phyloP scores from a whole-genome alignment of 2,113 vertebrate genomes.

The Calidris pugnax region DNA sequence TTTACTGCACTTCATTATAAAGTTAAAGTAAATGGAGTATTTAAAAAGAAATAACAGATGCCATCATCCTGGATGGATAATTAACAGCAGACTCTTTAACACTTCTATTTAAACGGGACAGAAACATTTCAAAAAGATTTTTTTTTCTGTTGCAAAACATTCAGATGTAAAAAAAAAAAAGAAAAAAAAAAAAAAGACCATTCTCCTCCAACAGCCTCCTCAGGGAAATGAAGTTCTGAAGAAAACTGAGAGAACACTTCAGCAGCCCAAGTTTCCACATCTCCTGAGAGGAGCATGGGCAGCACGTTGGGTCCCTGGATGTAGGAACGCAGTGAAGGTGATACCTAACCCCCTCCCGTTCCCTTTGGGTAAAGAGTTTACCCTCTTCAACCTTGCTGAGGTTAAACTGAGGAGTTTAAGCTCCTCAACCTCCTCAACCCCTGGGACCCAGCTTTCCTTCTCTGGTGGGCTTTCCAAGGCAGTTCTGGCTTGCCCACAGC shows the following conservation, averaged over 20 bases:
- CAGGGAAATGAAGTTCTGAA: not conserved
- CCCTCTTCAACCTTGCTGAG: not conserved
- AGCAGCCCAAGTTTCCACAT: not conserved
- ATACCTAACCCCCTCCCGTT: not conserved
- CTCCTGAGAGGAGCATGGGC: not conserved
- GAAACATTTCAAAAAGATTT: constrained; percentile 51
- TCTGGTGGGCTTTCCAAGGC: not conserved
- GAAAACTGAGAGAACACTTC: not conserved
- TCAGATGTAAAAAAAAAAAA: not conserved
- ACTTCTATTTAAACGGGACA: constrained; percentile 46
- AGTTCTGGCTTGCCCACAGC: not conserved
- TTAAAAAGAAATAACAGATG: constrained; percentile 67
- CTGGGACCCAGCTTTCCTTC: not conserved
- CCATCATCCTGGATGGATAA: constrained; percentile 57
- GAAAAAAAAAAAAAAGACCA: constrained; percentile 9
- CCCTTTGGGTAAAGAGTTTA: not conserved
- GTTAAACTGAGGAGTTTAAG: too few species aligned
- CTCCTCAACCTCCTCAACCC: not conserved
- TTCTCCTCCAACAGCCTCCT: constrained; percentile 18
- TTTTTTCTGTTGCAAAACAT: constrained; percentile 66
- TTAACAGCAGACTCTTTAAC: constrained; percentile 65
- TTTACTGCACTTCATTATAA: constrained; percentile 36
- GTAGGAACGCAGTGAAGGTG: not conserved
- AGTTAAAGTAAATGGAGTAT: constrained; percentile 55
- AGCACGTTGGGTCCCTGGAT: not conserved